phyloP scores from a whole-genome alignment of 2,113 vertebrate genomes.

The Cynopterus brachyotis region DNA sequence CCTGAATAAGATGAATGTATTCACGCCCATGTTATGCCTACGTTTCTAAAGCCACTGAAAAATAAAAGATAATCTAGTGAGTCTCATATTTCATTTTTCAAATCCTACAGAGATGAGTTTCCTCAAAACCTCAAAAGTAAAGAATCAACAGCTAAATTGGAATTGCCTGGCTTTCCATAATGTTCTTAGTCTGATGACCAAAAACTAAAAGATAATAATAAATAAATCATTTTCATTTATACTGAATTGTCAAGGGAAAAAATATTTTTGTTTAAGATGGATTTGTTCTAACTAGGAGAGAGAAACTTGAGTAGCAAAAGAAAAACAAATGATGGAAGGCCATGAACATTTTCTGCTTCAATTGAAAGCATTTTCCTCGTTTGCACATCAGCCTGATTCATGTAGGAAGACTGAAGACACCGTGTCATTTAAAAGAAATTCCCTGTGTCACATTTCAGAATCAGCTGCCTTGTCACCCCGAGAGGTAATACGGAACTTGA shows the following conservation, averaged over 20 bases:
- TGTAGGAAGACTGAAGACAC: neutral
- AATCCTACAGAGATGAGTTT: slow-evolving; percentile 61
- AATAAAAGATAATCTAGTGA: neutral
- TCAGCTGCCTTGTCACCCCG: neutral
- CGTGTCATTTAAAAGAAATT: neutral
- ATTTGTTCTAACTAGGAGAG: slow-evolving; percentile 51
- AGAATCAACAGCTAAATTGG: neutral
- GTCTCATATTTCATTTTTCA: slow-evolving; percentile 63
- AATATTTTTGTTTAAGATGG: neutral
- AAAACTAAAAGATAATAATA: slow-evolving; percentile 37
- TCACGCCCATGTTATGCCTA: slow-evolving; percentile 51
- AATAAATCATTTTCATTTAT: neutral
- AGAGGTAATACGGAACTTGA: neutral
- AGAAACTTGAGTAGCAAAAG: slow-evolving; percentile 51
- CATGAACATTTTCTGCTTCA: neutral
- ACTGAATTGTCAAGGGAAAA: slow-evolving; percentile 40
- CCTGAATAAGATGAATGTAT: slow-evolving; percentile 59
- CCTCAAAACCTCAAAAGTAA: slow-evolving; percentile 43
- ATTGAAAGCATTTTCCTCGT: neutral
- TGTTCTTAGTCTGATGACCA: slow-evolving; percentile 26
- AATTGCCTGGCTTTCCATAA: neutral
- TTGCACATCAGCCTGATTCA: neutral
- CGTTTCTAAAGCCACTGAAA: slow-evolving; percentile 54
- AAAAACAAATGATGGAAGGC: neutral
- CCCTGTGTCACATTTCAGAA: neutral